phyloP scores from a whole-genome alignment of 64 coral and sea anemone genomes.

The Orbicella faveolata region DNA sequence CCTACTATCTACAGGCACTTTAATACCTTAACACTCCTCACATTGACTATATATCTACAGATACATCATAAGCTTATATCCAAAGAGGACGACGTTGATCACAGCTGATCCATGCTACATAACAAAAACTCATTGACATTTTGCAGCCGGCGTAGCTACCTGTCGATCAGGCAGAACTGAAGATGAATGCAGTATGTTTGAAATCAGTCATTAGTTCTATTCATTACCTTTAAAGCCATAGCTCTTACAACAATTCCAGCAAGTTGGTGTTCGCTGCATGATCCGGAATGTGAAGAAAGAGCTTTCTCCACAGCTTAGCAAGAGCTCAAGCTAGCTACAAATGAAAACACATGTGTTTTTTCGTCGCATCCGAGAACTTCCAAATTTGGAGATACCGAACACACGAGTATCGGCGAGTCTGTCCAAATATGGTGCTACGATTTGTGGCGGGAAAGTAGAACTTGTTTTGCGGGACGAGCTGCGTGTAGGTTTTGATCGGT shows the following conservation, averaged over 20 bases:
- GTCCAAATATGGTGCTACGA: neutral
- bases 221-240: constrained; percentile 76
- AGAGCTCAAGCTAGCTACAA: neutral
- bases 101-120: neutral
- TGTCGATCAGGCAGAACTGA: neutral
- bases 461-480: neutral
- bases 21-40: neutral
- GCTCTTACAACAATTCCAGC: constrained; percentile 78
- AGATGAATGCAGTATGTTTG: neutral
- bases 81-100: too few relatives aligned
- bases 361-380: constrained; percentile 18
- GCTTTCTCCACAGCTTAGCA: neutral
- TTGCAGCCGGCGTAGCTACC: neutral
- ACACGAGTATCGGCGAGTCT: neutral
- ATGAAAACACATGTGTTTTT: constrained; percentile 16
- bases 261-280: constrained; percentile 93
- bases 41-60: neutral
- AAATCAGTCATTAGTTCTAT: neutral
- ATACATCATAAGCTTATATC: neutral
- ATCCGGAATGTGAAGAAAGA: neutral
- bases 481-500: neutral
- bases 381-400: constrained; percentile 21
- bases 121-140: neutral
- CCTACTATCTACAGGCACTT: neutral
- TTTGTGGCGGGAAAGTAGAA: constrained; percentile 66